Conservation (phyloP, 2,888 invertebrate genomes). For the Octodonta nipae region DNA sequence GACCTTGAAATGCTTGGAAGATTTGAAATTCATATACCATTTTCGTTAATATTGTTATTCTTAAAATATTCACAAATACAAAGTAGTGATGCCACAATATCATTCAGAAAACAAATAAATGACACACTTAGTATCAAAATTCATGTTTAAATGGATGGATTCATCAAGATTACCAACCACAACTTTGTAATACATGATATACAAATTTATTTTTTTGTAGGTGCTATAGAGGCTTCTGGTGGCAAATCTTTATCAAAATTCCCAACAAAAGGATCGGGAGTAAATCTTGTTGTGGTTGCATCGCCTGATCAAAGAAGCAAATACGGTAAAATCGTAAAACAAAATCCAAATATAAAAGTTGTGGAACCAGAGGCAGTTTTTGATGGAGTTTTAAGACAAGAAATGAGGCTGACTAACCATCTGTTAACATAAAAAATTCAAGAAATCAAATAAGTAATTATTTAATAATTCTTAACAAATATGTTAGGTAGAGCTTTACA, state of each 20-base stretch:
- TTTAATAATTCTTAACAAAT: no score
- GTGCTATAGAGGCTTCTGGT: slow-evolving; percentile 31
- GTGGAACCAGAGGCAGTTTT: slow-evolving; percentile 32
- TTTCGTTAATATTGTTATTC: no score
- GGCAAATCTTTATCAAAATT: slow-evolving; percentile 28
- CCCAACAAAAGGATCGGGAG: slow-evolving; percentile 17
- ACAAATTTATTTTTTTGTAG: slow-evolving; percentile 16
- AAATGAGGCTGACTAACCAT: slow-evolving; percentile 23
- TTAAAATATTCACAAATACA: no score
- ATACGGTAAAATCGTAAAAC: slow-evolving; percentile 25
- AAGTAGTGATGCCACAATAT: no score
- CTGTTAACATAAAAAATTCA: slow-evolving; percentile 8
- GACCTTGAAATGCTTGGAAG: no score
- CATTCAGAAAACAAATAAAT: no score
- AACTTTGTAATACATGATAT: neutral
- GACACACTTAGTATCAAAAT: no score
- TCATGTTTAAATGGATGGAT: no score
- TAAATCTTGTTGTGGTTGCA: slow-evolving; percentile 24
- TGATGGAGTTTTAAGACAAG: slow-evolving; percentile 31
- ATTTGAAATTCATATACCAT: no score
- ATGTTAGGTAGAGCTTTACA: no score
- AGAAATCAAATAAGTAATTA: no score
- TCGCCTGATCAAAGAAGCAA: slow-evolving; percentile 25
- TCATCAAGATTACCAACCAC: neutral
- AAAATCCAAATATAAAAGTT: slow-evolving; percentile 22